These are phyloP conservation scores for Columba livia DNA, from an alignment of 2,113 vertebrate genomes.

Conservation along the genomic window DNA sequence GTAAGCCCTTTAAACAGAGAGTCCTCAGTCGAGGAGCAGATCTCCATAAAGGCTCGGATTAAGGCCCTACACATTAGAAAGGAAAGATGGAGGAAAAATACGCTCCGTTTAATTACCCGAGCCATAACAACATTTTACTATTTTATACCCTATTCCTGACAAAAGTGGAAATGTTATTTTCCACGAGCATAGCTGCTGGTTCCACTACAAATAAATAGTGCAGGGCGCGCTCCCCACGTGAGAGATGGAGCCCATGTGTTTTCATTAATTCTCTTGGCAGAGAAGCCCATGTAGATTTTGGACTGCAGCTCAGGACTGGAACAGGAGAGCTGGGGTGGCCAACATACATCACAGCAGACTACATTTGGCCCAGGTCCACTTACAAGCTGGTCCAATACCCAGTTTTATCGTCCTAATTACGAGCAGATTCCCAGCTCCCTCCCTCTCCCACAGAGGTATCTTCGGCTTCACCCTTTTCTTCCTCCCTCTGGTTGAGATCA, in stretches of 20 bases:
- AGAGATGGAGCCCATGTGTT: conserved; percentile 45
- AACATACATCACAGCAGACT: conserved; percentile 51
- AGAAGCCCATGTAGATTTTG: conserved; percentile 43
- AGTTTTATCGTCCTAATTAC: conserved; percentile 46
- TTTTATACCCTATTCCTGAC: neutral
- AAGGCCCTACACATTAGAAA: neutral
- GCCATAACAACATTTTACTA: neutral
- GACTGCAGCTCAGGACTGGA: conserved; percentile 23
- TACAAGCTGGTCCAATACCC: conserved; percentile 12
- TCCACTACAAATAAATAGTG: conserved; percentile 45
- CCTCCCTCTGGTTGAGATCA: neutral
- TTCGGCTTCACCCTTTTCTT: neutral
- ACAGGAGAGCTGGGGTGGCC: conserved; percentile 61
- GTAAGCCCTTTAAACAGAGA: neutral
- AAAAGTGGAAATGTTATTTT: conserved; percentile 51
- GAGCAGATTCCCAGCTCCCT: conserved; percentile 28
- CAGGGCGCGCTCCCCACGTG: neutral
- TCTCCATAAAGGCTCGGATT: neutral
- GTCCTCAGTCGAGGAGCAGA: neutral
- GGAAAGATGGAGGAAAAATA: neutral
- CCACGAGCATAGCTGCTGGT: conserved; percentile 24
- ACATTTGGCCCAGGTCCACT: conserved; percentile 23
- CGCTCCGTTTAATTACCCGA: neutral
- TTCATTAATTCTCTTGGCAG: conserved; percentile 56
- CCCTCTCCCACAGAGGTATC: neutral